A percentile compares a stretch with the other conserved stretches of the same genome.
These are phyloP conservation scores for Clarias macrocephalus DNA, from an alignment of 2,113 vertebrate species.

Conservation along the genomic window DNA sequence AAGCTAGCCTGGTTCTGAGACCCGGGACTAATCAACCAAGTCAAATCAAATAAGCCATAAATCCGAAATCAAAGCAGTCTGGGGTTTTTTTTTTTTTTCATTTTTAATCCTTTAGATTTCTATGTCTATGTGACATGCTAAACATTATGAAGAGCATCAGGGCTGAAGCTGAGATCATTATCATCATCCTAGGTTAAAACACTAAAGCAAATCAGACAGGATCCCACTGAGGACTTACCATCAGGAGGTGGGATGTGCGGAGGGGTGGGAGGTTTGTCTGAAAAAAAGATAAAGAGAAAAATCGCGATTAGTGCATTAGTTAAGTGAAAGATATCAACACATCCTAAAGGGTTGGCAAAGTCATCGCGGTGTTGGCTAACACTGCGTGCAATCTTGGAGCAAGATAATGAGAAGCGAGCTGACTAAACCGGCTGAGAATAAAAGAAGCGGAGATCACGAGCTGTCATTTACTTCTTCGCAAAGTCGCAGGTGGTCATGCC, in stretches of 20 bases:
- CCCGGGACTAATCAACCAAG: constrained; percentile 37
- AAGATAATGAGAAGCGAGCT: constrained; percentile 39
- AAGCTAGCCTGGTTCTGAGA: constrained; percentile 18
- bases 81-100: not conserved
- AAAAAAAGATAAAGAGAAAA: constrained; percentile 65
- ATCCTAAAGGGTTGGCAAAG: constrained; percentile 54
- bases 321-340: constrained; percentile 57
- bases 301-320: constrained; percentile 64
- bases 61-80: constrained; percentile 68
- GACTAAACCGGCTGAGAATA: constrained; percentile 29
- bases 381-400: constrained; percentile 30
- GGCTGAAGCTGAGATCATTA: constrained; percentile 59
- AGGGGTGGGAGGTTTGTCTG: constrained; percentile 94
- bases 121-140: constrained; percentile 14
- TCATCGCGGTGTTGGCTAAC: constrained; percentile 53
- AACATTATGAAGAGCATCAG: constrained; percentile 47
- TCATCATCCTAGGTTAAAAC: constrained; percentile 50
- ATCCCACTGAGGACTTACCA: constrained; percentile 81
- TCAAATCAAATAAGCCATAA: constrained; percentile 73
- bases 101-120: constrained; percentile 6
- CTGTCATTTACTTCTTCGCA: constrained; percentile 15
- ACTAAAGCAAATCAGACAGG: constrained; percentile 42
- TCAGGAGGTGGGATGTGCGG: constrained; percentile 79
- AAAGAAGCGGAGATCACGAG: constrained; percentile 24
- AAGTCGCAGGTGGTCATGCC: not conserved